Evolutionary conservation across 2,888 invertebrate genomes (phyloP).

Genomic region (Calliopum simillimum): DNA sequence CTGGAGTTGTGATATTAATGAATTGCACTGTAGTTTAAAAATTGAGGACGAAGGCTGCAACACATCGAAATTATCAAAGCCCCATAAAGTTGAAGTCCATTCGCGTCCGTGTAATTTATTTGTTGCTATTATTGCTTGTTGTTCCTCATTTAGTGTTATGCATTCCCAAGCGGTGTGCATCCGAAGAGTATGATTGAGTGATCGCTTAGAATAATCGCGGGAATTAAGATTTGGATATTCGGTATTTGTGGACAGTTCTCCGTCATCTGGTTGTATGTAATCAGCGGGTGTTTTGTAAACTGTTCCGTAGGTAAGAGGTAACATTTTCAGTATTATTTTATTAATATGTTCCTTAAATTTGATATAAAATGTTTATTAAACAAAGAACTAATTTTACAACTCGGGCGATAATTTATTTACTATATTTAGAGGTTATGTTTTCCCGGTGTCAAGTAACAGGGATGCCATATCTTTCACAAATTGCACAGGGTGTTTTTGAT

Average conservation of each 20-base stretch:
- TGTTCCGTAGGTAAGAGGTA: slow-evolving; percentile 55
- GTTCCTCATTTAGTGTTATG: slow-evolving; percentile 53
- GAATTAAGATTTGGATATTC: slow-evolving; percentile 66
- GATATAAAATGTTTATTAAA: too few species aligned
- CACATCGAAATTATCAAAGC: slow-evolving; percentile 54
- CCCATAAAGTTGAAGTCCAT: slow-evolving; percentile 64
- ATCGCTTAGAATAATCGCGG: slow-evolving; percentile 60
- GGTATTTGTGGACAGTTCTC: slow-evolving; percentile 55
- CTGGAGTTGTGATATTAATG: slow-evolving; percentile 58
- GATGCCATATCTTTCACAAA: too few species aligned
- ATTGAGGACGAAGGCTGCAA: slow-evolving; percentile 50
- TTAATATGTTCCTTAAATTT: too few species aligned
- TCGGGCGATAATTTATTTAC: too few species aligned
- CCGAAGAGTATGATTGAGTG: slow-evolving; percentile 56
- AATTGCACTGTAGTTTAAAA: slow-evolving; percentile 56
- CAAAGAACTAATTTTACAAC: too few species aligned
- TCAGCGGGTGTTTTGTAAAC: slow-evolving; percentile 55
- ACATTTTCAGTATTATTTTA: too few species aligned
- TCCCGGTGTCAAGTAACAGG: too few species aligned
- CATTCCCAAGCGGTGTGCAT: slow-evolving; percentile 62
- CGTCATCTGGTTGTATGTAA: slow-evolving; percentile 59
- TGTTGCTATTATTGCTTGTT: slow-evolving; percentile 56
- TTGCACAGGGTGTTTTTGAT: too few species aligned
- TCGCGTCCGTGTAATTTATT: slow-evolving; percentile 59
- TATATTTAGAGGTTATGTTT: too few species aligned